Base-by-base conservation (phyloP, 2,888 invertebrate genomes). In the Andrena chrysosceles region DNA sequence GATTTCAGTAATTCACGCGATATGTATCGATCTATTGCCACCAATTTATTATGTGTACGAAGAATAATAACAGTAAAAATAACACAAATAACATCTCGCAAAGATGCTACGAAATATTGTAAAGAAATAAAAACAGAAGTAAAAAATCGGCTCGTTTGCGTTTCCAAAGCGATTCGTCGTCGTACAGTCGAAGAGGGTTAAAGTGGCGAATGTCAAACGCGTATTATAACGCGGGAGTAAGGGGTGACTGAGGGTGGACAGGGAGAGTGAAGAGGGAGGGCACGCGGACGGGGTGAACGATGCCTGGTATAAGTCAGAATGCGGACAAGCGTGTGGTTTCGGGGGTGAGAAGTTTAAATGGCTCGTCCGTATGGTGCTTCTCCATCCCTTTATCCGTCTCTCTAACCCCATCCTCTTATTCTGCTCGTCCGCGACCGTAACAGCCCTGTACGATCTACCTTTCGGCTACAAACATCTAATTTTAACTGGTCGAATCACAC, bases 271-370 rank as follows among this genome's bases (percentile, higher is more conserved):
- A 87, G 85, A 88, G 87, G 77, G 87, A 87, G 89, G 86, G 86
- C 85, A 85, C 87, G 90, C 89, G 87, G 91, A 85, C 86, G 87
- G 89, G 89, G 92, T 93, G 93, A 93, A 92, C 93, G 93, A 93
- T 93, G 93, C 91, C 89, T 86, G 90, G 93, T 92, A 94, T 94
- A 94, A 94, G 93, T 94, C 93, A 94, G 93, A 93, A 93, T 93
- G 93, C 93, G 93, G 93, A 93, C 93, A 93, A 93, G 87, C 93
- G 90, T 92, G 93, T 85, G 92, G 93, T 93, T 92, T 89, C 84
- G 89, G 91, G 93, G 91, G 92, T 93, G 93, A 93, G 92, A 93
- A 94, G 93, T 94, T 94, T 94, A 94, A 94, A 94, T 94, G 94
- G 93, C 93, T 93, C 92, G 93, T 91, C 94, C 93, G 94, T 93